Evolutionary conservation across 2,113 vertebrate species (phyloP).

Genomic region (Pipra filicauda): DNA sequence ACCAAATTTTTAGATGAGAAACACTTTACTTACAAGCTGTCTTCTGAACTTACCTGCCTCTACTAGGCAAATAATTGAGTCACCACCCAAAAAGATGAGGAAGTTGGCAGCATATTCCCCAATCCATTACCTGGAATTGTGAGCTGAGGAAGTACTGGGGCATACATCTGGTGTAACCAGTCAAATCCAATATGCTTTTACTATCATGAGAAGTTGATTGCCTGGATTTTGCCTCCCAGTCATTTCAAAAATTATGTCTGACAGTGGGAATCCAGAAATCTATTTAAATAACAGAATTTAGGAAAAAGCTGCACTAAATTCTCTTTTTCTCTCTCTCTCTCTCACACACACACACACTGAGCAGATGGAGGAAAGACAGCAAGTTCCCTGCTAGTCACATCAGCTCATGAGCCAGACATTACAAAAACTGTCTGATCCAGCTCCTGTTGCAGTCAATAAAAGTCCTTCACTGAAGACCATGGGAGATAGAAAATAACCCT

Average conservation of each 20-base stretch:
- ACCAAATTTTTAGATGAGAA: neutral
- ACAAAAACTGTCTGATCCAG: neutral
- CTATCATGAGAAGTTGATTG: neutral
- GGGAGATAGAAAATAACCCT: slow-evolving; percentile 1
- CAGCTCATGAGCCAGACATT: slow-evolving; percentile 24
- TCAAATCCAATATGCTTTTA: neutral
- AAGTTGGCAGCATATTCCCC: neutral
- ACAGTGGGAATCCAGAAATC: neutral
- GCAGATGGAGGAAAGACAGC: neutral
- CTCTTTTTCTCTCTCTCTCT: neutral
- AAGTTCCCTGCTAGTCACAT: slow-evolving; percentile 22
- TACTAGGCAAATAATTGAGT: neutral
- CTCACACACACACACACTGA: neutral
- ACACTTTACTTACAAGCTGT: neutral
- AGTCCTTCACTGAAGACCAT: neutral
- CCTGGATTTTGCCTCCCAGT: neutral
- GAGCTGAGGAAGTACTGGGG: neutral
- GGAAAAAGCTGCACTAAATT: neutral
- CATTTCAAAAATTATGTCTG: neutral
- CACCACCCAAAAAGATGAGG: neutral
- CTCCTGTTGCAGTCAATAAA: slow-evolving; percentile 17
- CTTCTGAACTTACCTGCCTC: neutral
- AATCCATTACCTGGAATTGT: neutral
- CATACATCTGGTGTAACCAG: neutral
- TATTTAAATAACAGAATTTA: neutral